Base-by-base conservation (phyloP, 1,140 invertebrate genomes). In the Trachymyrmex cornetzi region DNA sequence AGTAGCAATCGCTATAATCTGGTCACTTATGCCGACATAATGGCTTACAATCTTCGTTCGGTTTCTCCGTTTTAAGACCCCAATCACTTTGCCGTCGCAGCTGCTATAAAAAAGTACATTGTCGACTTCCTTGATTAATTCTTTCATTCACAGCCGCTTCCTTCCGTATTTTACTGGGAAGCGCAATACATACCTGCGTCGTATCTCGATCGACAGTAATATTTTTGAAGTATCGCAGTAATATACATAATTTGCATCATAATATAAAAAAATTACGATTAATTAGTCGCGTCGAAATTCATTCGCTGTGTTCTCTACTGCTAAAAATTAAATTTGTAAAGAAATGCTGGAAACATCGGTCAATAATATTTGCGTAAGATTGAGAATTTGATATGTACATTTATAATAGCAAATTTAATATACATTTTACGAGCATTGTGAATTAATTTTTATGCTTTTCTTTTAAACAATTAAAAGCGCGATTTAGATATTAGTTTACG, bases 331-430 rank as follows among this genome's bases (percentile, higher is more conserved):
- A 95, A 94, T 90, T 93, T 77, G 91, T 93, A 93, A 94, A 91
- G 91, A 90, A 88, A 88, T 61, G 22, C 48, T 85, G 30, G 38
- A 74, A 72, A 66, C 63, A 53, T 44, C 38, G 59, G 27, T 55
- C 67, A 69, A 94, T 94, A 94, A 93, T 94, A 94, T 94, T 94
- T 91, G 92, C 90, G 89, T 91, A 91, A 95, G 94, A 95, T 94
- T 94, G 94, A 95, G 94, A 94, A 94, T 92, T 94, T 93, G 90
- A 94, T 88, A 93, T 94, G 92, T 92, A 94, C 94, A 95, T 95
- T 94, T 93, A 94, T 94, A 90, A 74, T 64, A 38, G 63, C 30
- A 75, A 87, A 84, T 95, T 95, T 94, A 93, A 95, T 94, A 94
- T 93, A 93, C 94, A 93, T 94, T 95, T 95, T 94, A 94, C 86